Evolutionary conservation across 2,113 vertebrate genomes (phyloP), one percentile per base, ranked within the genome.

Genomic region (Xiphophorus couchianus): DNA sequence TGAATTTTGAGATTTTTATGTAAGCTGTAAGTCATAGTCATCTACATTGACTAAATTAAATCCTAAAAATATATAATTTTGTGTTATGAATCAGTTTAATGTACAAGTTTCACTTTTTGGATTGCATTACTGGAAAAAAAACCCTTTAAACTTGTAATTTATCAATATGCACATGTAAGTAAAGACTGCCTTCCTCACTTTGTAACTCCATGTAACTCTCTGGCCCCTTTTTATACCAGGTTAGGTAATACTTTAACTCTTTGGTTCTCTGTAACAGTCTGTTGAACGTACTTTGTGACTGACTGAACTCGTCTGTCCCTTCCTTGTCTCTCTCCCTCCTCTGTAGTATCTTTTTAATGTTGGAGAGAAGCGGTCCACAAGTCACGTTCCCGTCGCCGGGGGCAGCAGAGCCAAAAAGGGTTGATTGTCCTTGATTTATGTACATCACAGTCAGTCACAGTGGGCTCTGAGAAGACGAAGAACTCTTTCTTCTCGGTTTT

Each of bases 251-350:
- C 88, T 76, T 83, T 69, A 69, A 84, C 91, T 92, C 90, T 93
- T 93, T 93, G 92, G 92, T 92, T 93, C 88, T 89, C 90, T 76
- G 78, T 92, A 93, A 93, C 92, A 92, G 92, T 92, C 90, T 89
- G 82, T 86, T 77, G 78, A 70, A 87, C 79, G 63, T 69, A 78
- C 77, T 88, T 51, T 79, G 82, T 81, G 86, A 88, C 85, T 84
- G 89, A 83, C 81, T 85, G 76, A 63, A 70, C 80, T 58, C 22
- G 51, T 68, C 74, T 61, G 12, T 81, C 74, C 63, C 25, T 30
- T 48, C 19, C 17, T 60, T 76, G 33, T 70, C 10, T 48, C 35
- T 67, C 63, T 62, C 30, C n/a, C 61, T 69, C 64, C 3, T 35
- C 78, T 39, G 58, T 76, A 83, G 68, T 74, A 11, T 80, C 76